Evolutionary conservation across 2,113 vertebrate genomes (phyloP).

Genomic region (Bubo blakistoni): DNA sequence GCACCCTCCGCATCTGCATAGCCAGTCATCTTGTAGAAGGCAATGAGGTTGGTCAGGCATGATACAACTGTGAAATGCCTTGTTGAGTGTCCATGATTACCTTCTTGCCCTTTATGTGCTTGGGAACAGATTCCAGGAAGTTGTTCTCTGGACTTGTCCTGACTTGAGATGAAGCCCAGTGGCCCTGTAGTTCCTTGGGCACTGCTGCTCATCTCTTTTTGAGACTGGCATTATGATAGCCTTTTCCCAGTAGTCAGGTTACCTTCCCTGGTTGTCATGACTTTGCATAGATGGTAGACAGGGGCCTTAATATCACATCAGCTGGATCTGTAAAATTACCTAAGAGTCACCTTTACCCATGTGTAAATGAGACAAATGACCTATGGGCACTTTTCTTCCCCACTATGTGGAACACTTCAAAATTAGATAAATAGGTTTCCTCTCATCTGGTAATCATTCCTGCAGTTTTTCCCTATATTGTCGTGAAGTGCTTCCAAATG

Average conservation of each 20-base stretch:
- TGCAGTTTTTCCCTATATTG: neutral
- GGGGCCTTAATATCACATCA: neutral
- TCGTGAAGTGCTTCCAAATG: neutral
- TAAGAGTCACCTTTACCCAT: neutral
- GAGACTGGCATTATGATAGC: neutral
- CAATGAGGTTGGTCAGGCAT: neutral
- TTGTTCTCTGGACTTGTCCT: neutral
- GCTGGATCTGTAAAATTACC: neutral
- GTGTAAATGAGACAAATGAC: neutral
- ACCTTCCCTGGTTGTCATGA: neutral
- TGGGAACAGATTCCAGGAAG: neutral
- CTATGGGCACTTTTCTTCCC: neutral
- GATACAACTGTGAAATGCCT: neutral
- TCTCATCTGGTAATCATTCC: neutral
- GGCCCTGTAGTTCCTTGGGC: neutral
- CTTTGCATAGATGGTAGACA: neutral
- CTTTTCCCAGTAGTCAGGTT: neutral
- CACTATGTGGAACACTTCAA: neutral
- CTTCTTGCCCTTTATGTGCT: neutral
- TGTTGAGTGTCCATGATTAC: accelerated
- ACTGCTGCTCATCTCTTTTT: neutral
- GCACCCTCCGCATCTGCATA: neutral
- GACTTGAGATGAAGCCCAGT: neutral
- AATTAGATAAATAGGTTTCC: neutral
- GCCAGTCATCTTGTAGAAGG: neutral